Evolutionary conservation across 1,140 invertebrate species (phyloP).

Genomic region (Drosophila yakuba): DNA sequence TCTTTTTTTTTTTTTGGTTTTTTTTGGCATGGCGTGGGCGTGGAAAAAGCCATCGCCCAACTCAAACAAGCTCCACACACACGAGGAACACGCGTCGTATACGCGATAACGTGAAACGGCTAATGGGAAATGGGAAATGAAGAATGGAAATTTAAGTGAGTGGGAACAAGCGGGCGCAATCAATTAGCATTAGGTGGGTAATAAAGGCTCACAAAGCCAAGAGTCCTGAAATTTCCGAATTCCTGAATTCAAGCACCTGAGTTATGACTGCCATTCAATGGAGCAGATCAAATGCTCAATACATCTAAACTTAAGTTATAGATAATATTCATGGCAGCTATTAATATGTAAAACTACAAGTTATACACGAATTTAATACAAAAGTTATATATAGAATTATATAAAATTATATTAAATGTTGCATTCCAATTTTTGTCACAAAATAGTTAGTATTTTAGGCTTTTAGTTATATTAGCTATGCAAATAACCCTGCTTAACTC

Average conservation of each 20-base stretch:
- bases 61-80: constrained; percentile 9
- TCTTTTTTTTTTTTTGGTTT: background rate
- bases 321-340: too few relatives aligned
- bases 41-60: background rate
- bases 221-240: background rate
- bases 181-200: constrained; percentile 51
- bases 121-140: constrained; percentile 9
- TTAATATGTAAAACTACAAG: too few relatives aligned
- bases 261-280: background rate
- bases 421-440: too few relatives aligned
- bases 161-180: constrained; percentile 21
- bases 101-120: constrained; percentile 29
- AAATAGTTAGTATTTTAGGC: too few relatives aligned
- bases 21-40: background rate
- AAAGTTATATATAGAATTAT: too few relatives aligned
- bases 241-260: background rate
- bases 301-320: too few relatives aligned
- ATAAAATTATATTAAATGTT: too few relatives aligned
- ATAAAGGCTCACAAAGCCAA: constrained; percentile 1
- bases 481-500: too few relatives aligned
- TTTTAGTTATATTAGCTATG: too few relatives aligned
- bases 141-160: constrained; percentile 26
- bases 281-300: background rate
- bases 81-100: constrained; percentile 20
- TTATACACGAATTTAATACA: too few relatives aligned